Evolutionary conservation across 2,888 invertebrate genomes (phyloP).

Genomic region (Athrips mouffetella): DNA sequence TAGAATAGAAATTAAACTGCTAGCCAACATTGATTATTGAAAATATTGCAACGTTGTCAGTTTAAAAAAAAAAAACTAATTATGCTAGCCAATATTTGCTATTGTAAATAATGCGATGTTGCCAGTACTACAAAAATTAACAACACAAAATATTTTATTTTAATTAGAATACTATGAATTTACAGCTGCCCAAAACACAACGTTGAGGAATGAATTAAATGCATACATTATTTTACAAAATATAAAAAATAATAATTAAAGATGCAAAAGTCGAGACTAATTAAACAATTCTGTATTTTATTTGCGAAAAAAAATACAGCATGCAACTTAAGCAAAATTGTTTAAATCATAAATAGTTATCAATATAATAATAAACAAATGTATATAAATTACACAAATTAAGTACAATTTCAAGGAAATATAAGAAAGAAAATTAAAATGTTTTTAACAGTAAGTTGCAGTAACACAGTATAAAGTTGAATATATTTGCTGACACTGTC

Average conservation of each 20-base stretch:
- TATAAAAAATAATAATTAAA: too few species aligned
- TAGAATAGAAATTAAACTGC: too few species aligned
- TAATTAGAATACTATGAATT: not conserved
- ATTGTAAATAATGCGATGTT: not conserved
- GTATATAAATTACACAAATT: not conserved
- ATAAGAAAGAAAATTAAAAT: not conserved
- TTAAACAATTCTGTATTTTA: too few species aligned
- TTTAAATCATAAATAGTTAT: not conserved
- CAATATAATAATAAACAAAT: not conserved
- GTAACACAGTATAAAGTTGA: too few species aligned
- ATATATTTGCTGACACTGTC: too few species aligned
- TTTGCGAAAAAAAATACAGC: too few species aligned
- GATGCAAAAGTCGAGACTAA: too few species aligned
- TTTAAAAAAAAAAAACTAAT: too few species aligned
- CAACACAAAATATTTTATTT: not conserved
- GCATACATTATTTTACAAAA: slow-evolving; percentile 15
- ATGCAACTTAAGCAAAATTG: too few species aligned
- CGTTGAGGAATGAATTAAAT: slow-evolving; percentile 21
- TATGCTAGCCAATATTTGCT: not conserved
- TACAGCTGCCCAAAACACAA: slow-evolving; percentile 18
- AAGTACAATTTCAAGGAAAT: slow-evolving; percentile 8
- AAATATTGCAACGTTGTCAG: too few species aligned
- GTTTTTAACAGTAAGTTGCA: not conserved
- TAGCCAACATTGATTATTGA: too few species aligned
- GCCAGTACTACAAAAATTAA: not conserved